These are phyloP conservation scores for Pterocles gutturalis DNA, from an alignment of 2,113 vertebrate species.

Conservation along the genomic window DNA sequence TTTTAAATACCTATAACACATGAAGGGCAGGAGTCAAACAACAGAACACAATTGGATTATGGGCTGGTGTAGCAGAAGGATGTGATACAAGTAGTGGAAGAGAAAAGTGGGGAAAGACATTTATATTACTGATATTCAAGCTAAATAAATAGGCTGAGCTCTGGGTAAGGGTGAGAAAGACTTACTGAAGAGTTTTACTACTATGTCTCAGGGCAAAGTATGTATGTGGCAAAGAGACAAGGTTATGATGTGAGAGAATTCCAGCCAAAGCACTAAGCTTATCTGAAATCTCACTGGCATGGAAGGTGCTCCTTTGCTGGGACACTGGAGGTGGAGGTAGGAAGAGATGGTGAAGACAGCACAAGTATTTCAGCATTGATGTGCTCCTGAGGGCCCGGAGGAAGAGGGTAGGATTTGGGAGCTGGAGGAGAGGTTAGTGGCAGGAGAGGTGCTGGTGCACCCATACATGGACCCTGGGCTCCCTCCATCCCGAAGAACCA, in stretches of 20 bases:
- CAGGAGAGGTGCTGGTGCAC: neutral
- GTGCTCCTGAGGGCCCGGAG: neutral
- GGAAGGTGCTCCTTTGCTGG: neutral
- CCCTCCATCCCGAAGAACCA: neutral
- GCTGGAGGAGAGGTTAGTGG: neutral
- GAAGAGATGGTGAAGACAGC: neutral
- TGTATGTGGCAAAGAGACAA: neutral
- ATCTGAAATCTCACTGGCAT: neutral
- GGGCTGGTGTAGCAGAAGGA: neutral
- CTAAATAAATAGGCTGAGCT: neutral
- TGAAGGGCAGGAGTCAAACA: neutral
- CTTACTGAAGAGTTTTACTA: neutral
- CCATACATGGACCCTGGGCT: fast-evolving
- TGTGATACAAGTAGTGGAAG: neutral
- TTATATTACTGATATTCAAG: neutral
- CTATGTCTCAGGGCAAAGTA: neutral
- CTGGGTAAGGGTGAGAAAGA: neutral
- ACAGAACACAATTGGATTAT: neutral
- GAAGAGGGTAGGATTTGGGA: neutral
- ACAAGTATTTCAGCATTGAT: neutral
- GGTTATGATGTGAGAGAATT: neutral
- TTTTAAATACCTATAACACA: neutral
- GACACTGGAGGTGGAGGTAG: neutral
- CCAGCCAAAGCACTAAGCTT: neutral
- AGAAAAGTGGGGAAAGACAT: neutral